Evolutionary conservation across 2,113 vertebrate genomes (phyloP).

Genomic region (Leucosticte australis): DNA sequence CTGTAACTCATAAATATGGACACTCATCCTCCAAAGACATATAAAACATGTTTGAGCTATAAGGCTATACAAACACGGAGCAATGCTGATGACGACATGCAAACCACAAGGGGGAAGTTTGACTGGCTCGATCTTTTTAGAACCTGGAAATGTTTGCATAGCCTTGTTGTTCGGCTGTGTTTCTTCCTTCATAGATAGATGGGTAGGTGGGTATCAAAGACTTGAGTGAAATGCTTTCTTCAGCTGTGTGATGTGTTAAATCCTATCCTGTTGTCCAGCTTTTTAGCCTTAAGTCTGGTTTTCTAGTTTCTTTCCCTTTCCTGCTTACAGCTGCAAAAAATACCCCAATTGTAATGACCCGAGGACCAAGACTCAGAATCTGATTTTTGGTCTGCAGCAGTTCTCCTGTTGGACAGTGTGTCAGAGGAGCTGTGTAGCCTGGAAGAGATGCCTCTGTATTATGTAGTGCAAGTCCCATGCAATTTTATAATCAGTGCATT

Average conservation of each 20-base stretch:
- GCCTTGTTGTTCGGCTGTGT: not conserved
- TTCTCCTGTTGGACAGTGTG: not conserved
- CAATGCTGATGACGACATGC: slow-evolving; percentile 44
- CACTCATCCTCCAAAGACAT: slow-evolving; percentile 46
- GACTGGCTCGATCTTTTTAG: slow-evolving; percentile 36
- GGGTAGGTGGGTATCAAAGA: not conserved
- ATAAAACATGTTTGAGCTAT: slow-evolving; percentile 64
- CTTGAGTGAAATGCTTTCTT: not conserved
- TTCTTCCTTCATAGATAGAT: not conserved
- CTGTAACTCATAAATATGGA: slow-evolving; percentile 57
- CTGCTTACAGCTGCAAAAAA: not conserved
- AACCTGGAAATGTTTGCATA: slow-evolving; percentile 53
- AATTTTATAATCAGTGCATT: not conserved
- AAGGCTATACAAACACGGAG: slow-evolving; percentile 57
- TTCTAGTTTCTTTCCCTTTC: not conserved
- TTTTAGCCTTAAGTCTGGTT: not conserved
- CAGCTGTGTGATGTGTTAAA: not conserved
- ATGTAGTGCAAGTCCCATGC: not conserved
- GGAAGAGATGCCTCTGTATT: not conserved
- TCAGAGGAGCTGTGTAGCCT: not conserved
- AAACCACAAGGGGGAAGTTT: slow-evolving; percentile 42
- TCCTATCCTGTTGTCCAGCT: not conserved
- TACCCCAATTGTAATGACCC: accelerated
- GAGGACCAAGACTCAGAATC: not conserved
- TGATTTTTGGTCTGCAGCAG: not conserved